phyloP scores from a whole-genome alignment of 2,113 vertebrate genomes.

The Acinonyx jubatus region DNA sequence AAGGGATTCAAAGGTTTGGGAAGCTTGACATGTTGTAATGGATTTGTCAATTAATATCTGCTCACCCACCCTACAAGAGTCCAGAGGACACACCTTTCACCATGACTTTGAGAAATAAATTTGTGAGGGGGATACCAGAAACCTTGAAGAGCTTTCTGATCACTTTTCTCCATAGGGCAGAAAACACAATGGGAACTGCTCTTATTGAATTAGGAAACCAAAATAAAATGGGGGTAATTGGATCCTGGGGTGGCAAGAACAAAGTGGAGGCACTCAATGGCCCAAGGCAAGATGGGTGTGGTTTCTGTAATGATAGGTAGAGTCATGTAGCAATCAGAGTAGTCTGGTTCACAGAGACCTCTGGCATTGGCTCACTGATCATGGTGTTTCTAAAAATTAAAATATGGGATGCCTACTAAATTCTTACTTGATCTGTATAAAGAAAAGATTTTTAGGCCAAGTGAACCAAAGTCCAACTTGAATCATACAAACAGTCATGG shows the following conservation, averaged over 20 bases:
- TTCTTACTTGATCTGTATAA: background rate
- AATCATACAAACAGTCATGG: background rate
- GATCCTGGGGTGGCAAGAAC: background rate
- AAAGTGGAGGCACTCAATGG: no score
- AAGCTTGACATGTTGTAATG: background rate
- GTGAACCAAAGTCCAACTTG: background rate
- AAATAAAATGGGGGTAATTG: background rate
- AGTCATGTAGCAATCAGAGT: background rate
- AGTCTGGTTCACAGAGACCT: no score
- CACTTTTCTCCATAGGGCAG: background rate
- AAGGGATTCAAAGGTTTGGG: background rate
- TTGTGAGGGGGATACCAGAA: background rate
- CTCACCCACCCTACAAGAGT: background rate
- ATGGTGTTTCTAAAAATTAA: background rate
- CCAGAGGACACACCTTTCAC: background rate
- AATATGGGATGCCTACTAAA: background rate
- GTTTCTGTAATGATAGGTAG: background rate
- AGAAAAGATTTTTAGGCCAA: background rate
- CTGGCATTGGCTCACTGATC: background rate
- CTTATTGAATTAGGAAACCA: background rate
- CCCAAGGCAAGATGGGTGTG: background rate
- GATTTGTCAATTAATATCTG: background rate
- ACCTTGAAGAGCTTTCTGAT: no score
- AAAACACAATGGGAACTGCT: background rate
- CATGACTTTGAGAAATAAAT: background rate